These are phyloP conservation scores for Saccostrea glomerata DNA, from an alignment of 1,140 invertebrate species.

Conservation along the genomic window DNA sequence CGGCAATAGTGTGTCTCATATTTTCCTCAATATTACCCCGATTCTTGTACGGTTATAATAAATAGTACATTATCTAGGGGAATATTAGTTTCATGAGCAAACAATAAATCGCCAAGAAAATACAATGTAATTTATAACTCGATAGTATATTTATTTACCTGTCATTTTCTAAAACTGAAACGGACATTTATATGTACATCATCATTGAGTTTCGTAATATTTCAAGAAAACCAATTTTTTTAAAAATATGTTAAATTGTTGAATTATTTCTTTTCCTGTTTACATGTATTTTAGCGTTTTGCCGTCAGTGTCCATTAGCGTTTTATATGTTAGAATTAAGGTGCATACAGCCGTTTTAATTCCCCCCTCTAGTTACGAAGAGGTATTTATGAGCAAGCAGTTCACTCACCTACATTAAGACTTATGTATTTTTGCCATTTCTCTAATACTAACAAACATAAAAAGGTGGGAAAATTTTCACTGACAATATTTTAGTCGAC, in stretches of 20 bases:
- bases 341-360: background rate
- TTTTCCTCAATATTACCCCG: slow-evolving; percentile 14
- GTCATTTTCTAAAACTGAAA: background rate
- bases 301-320: slow-evolving; percentile 1
- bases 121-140: background rate
- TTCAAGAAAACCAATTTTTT: too few relatives aligned
- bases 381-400: background rate
- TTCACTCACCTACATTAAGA: background rate
- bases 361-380: slow-evolving; percentile 14
- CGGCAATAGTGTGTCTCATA: background rate
- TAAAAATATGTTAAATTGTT: too few relatives aligned
- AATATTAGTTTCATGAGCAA: slow-evolving; percentile 1
- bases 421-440: slow-evolving; percentile 25
- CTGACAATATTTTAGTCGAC: slow-evolving; percentile 26
- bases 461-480: slow-evolving; percentile 28
- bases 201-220: too few relatives aligned
- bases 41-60: background rate
- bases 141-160: background rate
- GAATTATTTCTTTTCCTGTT: too few relatives aligned
- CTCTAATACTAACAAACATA: slow-evolving; percentile 9
- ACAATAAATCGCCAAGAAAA: background rate
- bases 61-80: slow-evolving; percentile 20
- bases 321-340: slow-evolving; percentile 6
- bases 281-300: background rate
- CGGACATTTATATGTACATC: too few relatives aligned